Evolutionary conservation across 2,113 vertebrate species (phyloP), one percentile per base, ranked within the genome.

Genomic region (Ophiodon elongatus): DNA sequence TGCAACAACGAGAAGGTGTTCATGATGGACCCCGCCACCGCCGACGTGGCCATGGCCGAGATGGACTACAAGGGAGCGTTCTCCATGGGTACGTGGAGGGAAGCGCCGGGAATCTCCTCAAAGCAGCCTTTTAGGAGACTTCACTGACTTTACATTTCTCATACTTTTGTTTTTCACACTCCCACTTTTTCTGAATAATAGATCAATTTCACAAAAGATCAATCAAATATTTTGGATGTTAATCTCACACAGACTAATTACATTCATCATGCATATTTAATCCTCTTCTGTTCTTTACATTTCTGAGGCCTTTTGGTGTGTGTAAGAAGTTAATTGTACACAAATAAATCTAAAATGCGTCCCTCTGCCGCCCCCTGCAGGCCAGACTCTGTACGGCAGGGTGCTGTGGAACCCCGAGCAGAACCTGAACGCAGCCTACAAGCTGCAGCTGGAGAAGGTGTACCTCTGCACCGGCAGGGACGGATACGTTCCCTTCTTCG

Each of bases 11-110:
- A 99, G 82, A 99, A 99, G 88, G 96, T 99, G 15, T 99, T 99
- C 81, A 91, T 98, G 52, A 97, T 99, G 97, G 98, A 99, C 45
- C 98, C 98, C 4, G 96, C 94, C 79, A 92, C 88, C 0, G 83
- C 95, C 0, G 97, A 97, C 15, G 96, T 99, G 93, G 96, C 98
- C 0, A 93, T 99, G 94, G 96, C 97, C 45, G 98, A 99, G 94
- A 99, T 99, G 98, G 98, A 99, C 93, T 99, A 99, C 94, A 99
- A 98, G 91, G 98, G 98, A 68, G 97, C 98, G 0, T 99, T 99
- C 88, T 99, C 98, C 19, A 99, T 99, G 95, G 98, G 98, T 99
- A 93, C 5, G 90, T 0, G 11, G 7, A 45, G 21, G 23, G 33
- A 31, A 70, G 9, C 15, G 13, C 5, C 47, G 2, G 29, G n/a